Base-by-base conservation (phyloP, 2,797 vertebrate genomes). In the Molossus molossus region DNA sequence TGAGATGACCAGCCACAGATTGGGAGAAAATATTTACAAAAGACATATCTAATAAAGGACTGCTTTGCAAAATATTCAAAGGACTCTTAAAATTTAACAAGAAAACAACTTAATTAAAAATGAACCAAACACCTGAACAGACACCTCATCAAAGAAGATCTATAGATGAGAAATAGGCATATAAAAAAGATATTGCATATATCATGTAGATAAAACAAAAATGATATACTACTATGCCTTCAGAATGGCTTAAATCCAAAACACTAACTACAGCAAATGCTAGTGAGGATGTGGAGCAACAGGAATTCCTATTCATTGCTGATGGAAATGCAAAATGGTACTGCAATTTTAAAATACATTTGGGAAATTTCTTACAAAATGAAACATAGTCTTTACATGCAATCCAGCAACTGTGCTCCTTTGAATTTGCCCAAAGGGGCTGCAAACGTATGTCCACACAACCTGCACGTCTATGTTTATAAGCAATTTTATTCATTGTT, bases 41-140 rank as follows among this genome's bases (percentile, higher is more conserved):
- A 65, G 33, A 33, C 7, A 55, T 40, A 37, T 67, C 14, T 50
- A 11, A 76, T 33, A 69, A 85, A 85, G 23, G 40, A 69, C 3
- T 73, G 18, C 33, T 80, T 55, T 40, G 11, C 6, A 82, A 91
- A 81, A 92, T 64, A 81, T 85, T 57, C 13, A 93, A 79, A 84
- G 18, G 40, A 57, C 9, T 79, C 27, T 77, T 69, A 84, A 85
- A 55, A 75, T 18, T 75, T 12, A 93, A 25, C 33, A 91, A 15
- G n/a, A 62, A 94, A 65, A 65, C 18, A 70, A 60, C 3, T 48
- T 40, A 48, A 60, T 72, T 58, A 93, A 93, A 95, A 91, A 65
- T 65, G 10, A 6, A 62, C 4, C 20, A 73, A 88, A 86, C n/a
- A 55, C 62, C 18, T 55, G 11, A 65, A 67, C 2, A 64, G 27